Conservation (phyloP, 30 jellyfish, hydroid and myxozoan genomes). For the Turritopsis dohrnii region DNA sequence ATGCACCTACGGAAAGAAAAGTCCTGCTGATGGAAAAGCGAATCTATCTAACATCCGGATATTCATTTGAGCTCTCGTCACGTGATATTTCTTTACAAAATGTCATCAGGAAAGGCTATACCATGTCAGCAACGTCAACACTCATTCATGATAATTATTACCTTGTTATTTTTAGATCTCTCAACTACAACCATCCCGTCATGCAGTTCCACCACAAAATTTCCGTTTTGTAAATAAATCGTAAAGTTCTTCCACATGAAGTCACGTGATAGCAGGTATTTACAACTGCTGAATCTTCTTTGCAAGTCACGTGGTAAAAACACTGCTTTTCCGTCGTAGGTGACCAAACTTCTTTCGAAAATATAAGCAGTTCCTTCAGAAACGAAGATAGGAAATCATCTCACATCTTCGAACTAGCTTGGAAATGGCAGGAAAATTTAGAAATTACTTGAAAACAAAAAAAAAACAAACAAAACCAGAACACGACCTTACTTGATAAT, state of each 20-base stretch:
- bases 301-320: constrained; percentile 33
- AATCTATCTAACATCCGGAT: too few species aligned
- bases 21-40: not conserved
- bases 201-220: constrained; percentile 40
- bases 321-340: constrained; percentile 85
- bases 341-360: constrained; percentile 51
- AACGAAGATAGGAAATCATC: not conserved
- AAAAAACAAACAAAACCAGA: too few species aligned
- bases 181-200: constrained; percentile 41
- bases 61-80: too few species aligned
- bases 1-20: constrained; percentile 28
- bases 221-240: constrained; percentile 26
- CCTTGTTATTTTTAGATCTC: constrained; percentile 11
- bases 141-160: too few species aligned
- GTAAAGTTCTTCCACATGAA: constrained; percentile 64
- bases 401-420: too few species aligned
- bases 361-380: constrained; percentile 76
- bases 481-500: constrained; percentile 41
- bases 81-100: too few species aligned
- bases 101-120: too few species aligned
- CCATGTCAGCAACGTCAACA: too few species aligned
- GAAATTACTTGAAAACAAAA: too few species aligned
- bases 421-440: too few species aligned
- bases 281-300: constrained; percentile 25
- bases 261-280: constrained; percentile 74